Conservation (phyloP, 2,797 vertebrate genomes). For the Lemur catta region DNA sequence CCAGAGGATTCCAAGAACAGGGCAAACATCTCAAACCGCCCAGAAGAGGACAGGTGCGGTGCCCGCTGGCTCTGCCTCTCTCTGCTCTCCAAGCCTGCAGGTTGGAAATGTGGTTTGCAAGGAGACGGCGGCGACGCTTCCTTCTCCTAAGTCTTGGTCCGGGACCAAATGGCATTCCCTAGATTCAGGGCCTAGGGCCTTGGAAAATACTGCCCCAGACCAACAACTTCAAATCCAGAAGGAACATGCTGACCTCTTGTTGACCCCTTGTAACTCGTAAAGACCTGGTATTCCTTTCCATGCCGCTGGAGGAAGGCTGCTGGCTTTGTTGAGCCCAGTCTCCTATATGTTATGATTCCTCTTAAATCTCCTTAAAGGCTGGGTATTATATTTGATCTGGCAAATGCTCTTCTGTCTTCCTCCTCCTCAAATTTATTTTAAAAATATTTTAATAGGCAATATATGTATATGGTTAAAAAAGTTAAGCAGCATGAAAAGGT, state of each 20-base stretch:
- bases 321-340: rapidly evolving
- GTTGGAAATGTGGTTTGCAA: neutral
- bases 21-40: neutral
- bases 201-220: neutral
- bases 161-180: too few species aligned
- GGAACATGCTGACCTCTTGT: rapidly evolving
- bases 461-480: neutral
- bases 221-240: neutral
- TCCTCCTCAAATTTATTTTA: neutral
- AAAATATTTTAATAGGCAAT: neutral
- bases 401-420: neutral
- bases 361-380: neutral
- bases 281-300: too few species aligned
- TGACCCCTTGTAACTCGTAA: too few species aligned
- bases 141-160: neutral
- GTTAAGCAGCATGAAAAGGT: neutral
- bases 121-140: neutral
- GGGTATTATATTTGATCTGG: neutral
- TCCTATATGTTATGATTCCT: neutral
- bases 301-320: neutral
- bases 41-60: neutral
- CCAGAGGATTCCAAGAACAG: neutral
- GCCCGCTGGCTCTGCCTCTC: rapidly evolving
- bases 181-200: neutral
- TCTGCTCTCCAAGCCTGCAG: too few species aligned